Evolutionary conservation across 2,113 vertebrate genomes (phyloP), one percentile per base, ranked within the genome.

Genomic region (Clarias magur): DNA sequence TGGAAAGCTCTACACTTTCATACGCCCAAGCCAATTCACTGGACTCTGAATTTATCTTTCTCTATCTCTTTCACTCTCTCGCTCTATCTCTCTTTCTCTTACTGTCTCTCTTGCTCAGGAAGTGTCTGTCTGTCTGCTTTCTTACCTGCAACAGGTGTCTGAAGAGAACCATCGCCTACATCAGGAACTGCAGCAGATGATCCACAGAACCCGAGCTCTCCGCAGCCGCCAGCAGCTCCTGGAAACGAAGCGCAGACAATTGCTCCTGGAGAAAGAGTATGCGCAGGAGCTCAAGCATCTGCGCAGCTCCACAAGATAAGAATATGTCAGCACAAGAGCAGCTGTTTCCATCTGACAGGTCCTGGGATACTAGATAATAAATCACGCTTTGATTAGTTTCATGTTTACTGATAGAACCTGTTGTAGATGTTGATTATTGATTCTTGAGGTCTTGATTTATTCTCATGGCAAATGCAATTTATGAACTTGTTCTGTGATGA

Each of bases 221-320:
- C 80, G 38, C 25, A 42, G 11, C 27, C 91, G 87, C 65, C 87
- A 83, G 57, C 59, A 73, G 6, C 11, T 54, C 30, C 80, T 93
- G 9, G 79, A 88, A 87, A 86, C 60, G 2, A 89, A 91, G 73
- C 76, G 21, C 65, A 88, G 80, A 67, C 68, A 91, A 73, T 87
- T 93, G 53, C 84, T 90, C n/a, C 68, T 88, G 88, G 91, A 93
- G 72, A 90, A 34, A 83, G 82, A 92, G 73, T 87, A 63, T 59
- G 80, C 80, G 38, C 60, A 60, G 30, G 84, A 88, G 80, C 83
- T 90, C 17, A 82, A 72, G 25, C 19, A 23, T 19, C 89, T 88
- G 48, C 67, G 80, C 15, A 30, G 38, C 53, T 60, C 65, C 21
- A 19, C 13, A 73, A 25, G 75, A 87, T 53, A 72, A 88, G 63